Evolutionary conservation across 2,113 vertebrate genomes (phyloP).

Genomic region (Amazona guildingii): DNA sequence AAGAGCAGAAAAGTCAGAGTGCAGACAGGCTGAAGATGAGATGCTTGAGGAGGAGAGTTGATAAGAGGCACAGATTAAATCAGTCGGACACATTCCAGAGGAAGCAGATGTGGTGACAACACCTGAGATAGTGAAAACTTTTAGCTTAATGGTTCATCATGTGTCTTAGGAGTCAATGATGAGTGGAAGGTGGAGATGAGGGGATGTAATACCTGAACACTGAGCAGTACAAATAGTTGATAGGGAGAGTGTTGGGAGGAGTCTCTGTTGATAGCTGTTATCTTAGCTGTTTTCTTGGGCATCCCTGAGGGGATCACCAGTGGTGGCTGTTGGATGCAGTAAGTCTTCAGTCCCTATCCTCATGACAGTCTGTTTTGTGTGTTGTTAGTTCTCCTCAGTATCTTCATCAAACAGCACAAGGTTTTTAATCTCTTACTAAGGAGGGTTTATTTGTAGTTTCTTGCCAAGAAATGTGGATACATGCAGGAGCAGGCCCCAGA

Average conservation of each 20-base stretch:
- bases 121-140: not conserved
- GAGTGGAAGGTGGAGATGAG: not conserved
- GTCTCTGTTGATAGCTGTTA: not conserved
- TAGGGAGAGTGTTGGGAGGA: not conserved
- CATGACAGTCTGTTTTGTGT: not conserved
- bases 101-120: not conserved
- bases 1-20: not conserved
- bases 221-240: not conserved
- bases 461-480: not conserved
- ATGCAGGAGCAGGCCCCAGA: not conserved
- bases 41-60: not conserved
- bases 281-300: not conserved
- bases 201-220: not conserved
- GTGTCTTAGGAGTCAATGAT: not conserved
- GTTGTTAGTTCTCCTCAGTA: not conserved
- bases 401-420: not conserved
- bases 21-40: not conserved
- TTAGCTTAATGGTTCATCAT: not conserved
- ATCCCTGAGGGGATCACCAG: not conserved
- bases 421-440: not conserved
- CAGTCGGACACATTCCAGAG: not conserved
- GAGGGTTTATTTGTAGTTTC: not conserved
- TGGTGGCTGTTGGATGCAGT: not conserved
- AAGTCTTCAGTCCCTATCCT: not conserved
- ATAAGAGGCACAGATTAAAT: not conserved